Base-by-base conservation (phyloP, 2,113 vertebrate species). In the Butorides virescens region DNA sequence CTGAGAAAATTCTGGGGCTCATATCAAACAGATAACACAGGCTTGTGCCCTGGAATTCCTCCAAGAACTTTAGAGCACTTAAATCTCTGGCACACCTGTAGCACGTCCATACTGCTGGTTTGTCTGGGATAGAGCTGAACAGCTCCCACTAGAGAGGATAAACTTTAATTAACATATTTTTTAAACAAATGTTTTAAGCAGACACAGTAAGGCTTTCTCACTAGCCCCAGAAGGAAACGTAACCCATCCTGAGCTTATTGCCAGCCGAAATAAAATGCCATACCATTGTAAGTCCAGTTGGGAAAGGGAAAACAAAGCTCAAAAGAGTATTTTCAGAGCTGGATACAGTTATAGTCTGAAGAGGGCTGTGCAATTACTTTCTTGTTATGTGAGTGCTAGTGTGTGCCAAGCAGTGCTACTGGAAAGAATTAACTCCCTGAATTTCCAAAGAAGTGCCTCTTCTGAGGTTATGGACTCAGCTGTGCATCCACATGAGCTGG, bases 141-240 rank as follows among this genome's bases (percentile, higher is more conserved):
- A 59, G 68, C 59, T 96, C 75, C 90, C 82, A 88, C 47, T 68
- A 89, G 75, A 74, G 72, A 88, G 61, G 44, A 55, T 47, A 83
- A 88, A 84, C 68, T 91, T 94, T 91, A 93, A 83, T 84, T 84
- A 91, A 86, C 49, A 49, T 49, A 6, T 66, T 55, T 84, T 86
- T 53, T 17, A 74, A 94, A 68, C 4, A 53, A 70, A 71, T 32
- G 4, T 76, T 90, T 73, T 66, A 67, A 95, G 52, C 44, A 47
- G 53, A 66, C 23, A 53, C 2, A 59, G 16, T 37, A 66, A 80
- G 26, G 30, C 39, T 74, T 90, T 66, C 67, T 85, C 30, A 68
- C 27, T 72, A 76, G 61, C 3, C 19, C 49, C 39, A 84, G n/a
- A 70, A 88, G 82, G 61, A 93, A 90, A 77, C 21, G 58, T 15